Evolutionary conservation across 2,888 invertebrate genomes (phyloP), one percentile per base, ranked within the genome.

Genomic region (Aspidiotus rigidus): DNA sequence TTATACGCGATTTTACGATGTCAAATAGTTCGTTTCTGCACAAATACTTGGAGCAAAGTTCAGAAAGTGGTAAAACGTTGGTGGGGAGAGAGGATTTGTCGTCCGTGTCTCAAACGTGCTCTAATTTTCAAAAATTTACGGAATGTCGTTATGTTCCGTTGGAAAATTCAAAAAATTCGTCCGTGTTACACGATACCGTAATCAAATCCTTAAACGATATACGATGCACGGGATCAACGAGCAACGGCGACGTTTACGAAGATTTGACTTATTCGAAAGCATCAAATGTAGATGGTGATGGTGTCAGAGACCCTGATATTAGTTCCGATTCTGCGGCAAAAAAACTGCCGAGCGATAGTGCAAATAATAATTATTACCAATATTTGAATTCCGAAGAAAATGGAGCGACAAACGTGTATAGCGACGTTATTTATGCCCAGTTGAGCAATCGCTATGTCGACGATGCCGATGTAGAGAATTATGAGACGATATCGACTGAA

Each of bases 11-110:
- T 16, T 5, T 2, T 49, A 49, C 2, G 16, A 56, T 56, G 28
- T 56, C 69, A 5, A 71, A 71, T 59, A 53, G 62, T 69, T 71
- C 71, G 11, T 71, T 71, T 69, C 16, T 71, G 63, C 69, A 71
- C 42, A 49, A 56, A 16, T 56, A 56, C 5, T 17, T 56, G 7
- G 56, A 56, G 16, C 56, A 56, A 7, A 5, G 56, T 17, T 16
- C 16, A 15, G 56, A 56, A 56, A 17, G 53, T n/a, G 16, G 61
- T 10, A 67, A 49, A 15, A 13, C 49, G 28, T 42, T 17, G 61
- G 11, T 16, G 17, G 57, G 10, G 42, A 9, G 3, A 11, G 54
- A 7, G 53, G 63, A 10, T 55, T 44, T 15, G 28, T 62, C 69
- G 3, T 61, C 63, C 3, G 16, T 39, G 10, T 54, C 53, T 3